These are phyloP conservation scores for Sakesphorus luctuosus DNA, from an alignment of 2,113 vertebrate genomes.

Conservation along the genomic window DNA sequence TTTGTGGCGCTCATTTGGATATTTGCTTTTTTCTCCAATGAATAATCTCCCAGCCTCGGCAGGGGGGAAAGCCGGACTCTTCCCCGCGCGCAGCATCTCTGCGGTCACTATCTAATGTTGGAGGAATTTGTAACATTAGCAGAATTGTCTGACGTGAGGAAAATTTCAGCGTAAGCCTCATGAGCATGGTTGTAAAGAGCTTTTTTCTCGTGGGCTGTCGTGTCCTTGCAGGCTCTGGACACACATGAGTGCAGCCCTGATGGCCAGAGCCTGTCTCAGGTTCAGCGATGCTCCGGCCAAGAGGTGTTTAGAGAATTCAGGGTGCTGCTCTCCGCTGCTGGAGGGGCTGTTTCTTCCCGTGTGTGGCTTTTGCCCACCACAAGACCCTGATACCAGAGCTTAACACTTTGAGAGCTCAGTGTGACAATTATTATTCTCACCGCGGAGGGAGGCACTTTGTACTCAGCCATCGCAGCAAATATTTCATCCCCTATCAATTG, in stretches of 20 bases:
- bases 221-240: background rate
- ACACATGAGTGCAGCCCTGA: background rate
- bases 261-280: background rate
- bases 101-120: slow-evolving; percentile 22
- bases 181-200: background rate
- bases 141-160: slow-evolving; percentile 26
- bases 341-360: background rate
- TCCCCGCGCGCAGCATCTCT: background rate
- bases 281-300: rapidly evolving
- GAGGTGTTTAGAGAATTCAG: background rate
- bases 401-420: background rate
- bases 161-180: background rate
- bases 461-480: background rate
- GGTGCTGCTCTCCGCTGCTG: background rate
- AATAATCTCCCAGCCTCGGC: slow-evolving; percentile 44
- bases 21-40: slow-evolving; percentile 13
- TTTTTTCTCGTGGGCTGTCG: background rate
- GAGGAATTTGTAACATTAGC: slow-evolving; percentile 61
- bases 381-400: background rate
- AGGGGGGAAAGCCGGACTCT: background rate
- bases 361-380: background rate
- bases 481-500: slow-evolving; percentile 29
- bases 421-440: background rate
- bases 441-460: background rate
- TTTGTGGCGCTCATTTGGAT: slow-evolving; percentile 20